Evolutionary conservation across 2,888 invertebrate species (phyloP).

Genomic region (Loripinus fragilis): DNA sequence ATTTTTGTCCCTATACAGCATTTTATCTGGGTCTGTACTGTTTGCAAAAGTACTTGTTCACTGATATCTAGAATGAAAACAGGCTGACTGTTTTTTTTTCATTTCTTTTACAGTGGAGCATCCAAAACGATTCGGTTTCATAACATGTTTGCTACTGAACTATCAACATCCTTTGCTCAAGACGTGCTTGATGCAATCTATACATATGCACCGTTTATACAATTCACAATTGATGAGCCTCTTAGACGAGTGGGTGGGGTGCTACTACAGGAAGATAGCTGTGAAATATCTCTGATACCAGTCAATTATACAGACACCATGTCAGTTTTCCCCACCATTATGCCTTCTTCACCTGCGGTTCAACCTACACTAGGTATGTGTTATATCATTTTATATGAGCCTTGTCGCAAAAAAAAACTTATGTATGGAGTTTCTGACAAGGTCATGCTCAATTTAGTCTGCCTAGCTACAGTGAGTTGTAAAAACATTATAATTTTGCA

Average conservation of each 20-base stretch:
- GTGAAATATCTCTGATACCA: slow-evolving; percentile 35
- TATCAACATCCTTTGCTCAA: slow-evolving; percentile 15
- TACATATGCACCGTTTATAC: background rate
- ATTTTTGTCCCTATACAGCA: too few species aligned
- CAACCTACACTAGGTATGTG: slow-evolving; percentile 39
- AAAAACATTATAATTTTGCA: too few species aligned
- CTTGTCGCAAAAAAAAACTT: too few species aligned
- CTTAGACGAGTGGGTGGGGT: slow-evolving; percentile 24
- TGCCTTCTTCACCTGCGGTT: slow-evolving; percentile 34
- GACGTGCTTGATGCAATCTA: background rate
- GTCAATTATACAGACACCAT: slow-evolving; percentile 43
- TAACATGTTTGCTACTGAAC: slow-evolving; percentile 32
- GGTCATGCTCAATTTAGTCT: too few species aligned
- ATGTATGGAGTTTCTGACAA: too few species aligned
- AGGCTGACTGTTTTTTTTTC: too few species aligned
- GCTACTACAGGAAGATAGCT: slow-evolving; percentile 16
- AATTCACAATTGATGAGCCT: background rate
- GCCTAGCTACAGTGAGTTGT: too few species aligned
- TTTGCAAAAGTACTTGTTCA: too few species aligned
- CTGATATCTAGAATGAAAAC: too few species aligned
- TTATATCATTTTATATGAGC: too few species aligned
- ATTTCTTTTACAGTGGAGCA: background rate
- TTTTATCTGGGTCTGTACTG: too few species aligned
- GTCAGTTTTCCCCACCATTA: slow-evolving; percentile 42
- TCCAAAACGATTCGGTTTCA: slow-evolving; percentile 41